Conservation (phyloP, 2,888 invertebrate species). For the Palloptera scutellata region DNA sequence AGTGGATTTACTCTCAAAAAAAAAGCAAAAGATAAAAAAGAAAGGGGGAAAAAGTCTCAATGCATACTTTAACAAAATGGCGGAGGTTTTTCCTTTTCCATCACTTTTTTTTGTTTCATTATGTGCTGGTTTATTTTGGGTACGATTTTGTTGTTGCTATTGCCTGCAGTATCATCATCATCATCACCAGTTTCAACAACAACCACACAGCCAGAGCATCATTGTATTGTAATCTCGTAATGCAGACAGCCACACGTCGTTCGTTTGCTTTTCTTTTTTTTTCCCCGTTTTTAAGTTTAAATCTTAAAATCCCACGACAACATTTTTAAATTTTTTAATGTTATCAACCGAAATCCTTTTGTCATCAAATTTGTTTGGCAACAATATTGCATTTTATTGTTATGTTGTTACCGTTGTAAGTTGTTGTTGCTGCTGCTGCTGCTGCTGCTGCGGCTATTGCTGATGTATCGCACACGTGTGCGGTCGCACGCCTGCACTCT, state of each 20-base stretch:
- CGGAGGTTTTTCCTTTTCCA: background rate
- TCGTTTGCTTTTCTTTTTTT: constrained; percentile 7
- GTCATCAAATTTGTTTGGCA: constrained; percentile 56
- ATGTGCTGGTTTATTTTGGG: background rate
- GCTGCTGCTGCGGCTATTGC: background rate
- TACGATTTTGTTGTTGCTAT: constrained; percentile 2
- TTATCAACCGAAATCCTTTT: constrained; percentile 58
- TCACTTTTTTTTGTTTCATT: background rate
- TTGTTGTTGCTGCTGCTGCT: constrained; percentile 7
- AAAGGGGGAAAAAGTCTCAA: background rate
- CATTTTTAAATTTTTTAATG: constrained; percentile 18
- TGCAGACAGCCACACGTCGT: background rate
- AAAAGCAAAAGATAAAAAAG: constrained; percentile 41
- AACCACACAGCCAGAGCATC: constrained; percentile 10
- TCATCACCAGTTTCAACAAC: background rate
- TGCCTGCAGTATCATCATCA: background rate
- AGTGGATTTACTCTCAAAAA: constrained; percentile 54
- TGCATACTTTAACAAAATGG: constrained; percentile 18
- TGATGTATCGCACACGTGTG: background rate
- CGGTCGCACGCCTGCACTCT: background rate
- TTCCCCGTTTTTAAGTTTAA: constrained; percentile 1
- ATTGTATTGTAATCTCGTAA: background rate
- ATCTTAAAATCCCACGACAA: constrained; percentile 13
- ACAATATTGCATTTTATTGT: constrained; percentile 11
- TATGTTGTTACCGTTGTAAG: constrained; percentile 17